Base-by-base conservation (phyloP, 2,888 invertebrate genomes). In the Megastigmus dorsalis region DNA sequence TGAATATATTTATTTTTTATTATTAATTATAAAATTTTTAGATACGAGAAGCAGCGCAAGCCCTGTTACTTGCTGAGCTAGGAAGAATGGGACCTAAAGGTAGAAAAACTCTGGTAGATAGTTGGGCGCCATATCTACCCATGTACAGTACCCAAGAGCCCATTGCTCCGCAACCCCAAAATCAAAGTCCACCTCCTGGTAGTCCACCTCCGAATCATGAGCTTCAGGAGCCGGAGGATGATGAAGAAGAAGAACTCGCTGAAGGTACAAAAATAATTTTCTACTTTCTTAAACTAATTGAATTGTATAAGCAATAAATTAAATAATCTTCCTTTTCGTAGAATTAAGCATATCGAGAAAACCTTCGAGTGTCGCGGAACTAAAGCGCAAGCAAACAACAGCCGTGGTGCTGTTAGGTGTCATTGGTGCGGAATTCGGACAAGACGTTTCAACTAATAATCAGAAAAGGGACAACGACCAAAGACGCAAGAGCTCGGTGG, bases 371-470 rank as follows among this genome's bases (percentile, higher is more conserved):
- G 89, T 94, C 2, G 94, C 95, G 0, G 97, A 97, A 88, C 88
- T 97, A 65, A 96, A 96, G 80, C 91, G 98, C 5, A 97, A 98
- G 83, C 98, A 99, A 88, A 97, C 98, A 0, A 98, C 99, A 0
- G 97, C 99, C 0, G 97, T 99, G 0, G 97, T 99, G 3, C 89
- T 99, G 65, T 89, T 99, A 45, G 99, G 98, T 0, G 99, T 99
- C 0, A 97, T 99, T 66, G 99, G 99, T 0, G 97, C 99, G 0
- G 98, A 99, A 89, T 99, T 99, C 85, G 99, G 99, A 0, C 97
- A 97, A 85, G 99, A 99, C 85, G 95, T 98, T 62, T 92, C 94
- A 0, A 92, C 92, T 45, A 92, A 92, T 33, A 92, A 90, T 81
- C 93, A 92, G 80, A 89, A 91, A 57, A 89, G 92, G 13, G 91